These are phyloP conservation scores for Cistogaster globosa DNA, from an alignment of 2,888 invertebrate genomes.

Conservation along the genomic window DNA sequence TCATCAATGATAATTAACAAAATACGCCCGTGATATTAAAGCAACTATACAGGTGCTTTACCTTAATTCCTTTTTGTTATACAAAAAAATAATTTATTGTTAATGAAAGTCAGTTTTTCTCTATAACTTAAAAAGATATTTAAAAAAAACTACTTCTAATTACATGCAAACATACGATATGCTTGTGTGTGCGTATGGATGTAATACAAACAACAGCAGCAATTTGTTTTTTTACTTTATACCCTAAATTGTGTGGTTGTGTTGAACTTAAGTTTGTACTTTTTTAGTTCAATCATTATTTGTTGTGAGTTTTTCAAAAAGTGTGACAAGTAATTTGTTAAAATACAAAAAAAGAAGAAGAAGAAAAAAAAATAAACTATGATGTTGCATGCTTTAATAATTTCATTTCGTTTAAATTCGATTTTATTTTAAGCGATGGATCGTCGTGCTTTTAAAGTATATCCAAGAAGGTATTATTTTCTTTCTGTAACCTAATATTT, in stretches of 20 bases:
- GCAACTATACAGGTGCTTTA: slow-evolving; percentile 62
- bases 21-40: slow-evolving; percentile 53
- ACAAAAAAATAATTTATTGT: slow-evolving; percentile 44
- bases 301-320: slow-evolving; percentile 55
- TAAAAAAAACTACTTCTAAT: slow-evolving; percentile 51
- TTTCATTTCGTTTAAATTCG: slow-evolving; percentile 79
- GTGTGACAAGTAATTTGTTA: slow-evolving; percentile 46
- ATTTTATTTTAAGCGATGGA: slow-evolving; percentile 87
- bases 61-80: slow-evolving; percentile 54
- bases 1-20: slow-evolving; percentile 50
- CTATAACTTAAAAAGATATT: slow-evolving; percentile 19
- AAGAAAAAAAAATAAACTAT: slow-evolving; percentile 56
- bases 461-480: slow-evolving; percentile 90
- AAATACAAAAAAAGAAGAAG: slow-evolving; percentile 35
- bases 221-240: slow-evolving; percentile 17
- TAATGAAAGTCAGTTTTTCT: slow-evolving; percentile 35
- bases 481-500: slow-evolving; percentile 28
- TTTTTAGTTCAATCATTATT: slow-evolving; percentile 48
- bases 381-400: slow-evolving; percentile 78
- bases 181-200: background rate
- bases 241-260: slow-evolving; percentile 51
- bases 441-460: slow-evolving; percentile 91
- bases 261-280: slow-evolving; percentile 44
- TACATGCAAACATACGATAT: slow-evolving; percentile 17
- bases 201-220: slow-evolving; percentile 2